Evolutionary conservation across 35 echinoderm and acorn worm species (phyloP).

Genomic region (Diadema setosum): DNA sequence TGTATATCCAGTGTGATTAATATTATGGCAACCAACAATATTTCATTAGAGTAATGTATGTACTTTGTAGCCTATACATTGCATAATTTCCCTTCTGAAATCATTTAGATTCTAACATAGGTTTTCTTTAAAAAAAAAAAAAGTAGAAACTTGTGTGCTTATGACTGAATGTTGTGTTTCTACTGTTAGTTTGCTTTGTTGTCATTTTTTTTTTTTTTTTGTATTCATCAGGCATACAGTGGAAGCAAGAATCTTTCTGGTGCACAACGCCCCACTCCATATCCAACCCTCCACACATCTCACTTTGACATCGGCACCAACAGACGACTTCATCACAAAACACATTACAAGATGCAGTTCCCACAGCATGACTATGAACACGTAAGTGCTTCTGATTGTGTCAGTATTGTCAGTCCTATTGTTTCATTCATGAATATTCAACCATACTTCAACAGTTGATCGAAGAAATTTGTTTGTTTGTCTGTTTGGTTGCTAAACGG

Average conservation of each 20-base stretch:
- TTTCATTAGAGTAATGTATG: not conserved
- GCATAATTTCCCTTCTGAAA: not conserved
- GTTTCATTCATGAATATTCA: not conserved
- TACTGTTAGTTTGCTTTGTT: too few species aligned
- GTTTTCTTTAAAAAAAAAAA: not conserved
- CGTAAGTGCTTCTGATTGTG: slow-evolving; percentile 44
- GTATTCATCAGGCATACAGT: slow-evolving; percentile 58
- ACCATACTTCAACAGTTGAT: not conserved
- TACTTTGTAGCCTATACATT: not conserved
- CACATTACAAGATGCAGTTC: slow-evolving; percentile 57
- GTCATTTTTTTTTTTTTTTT: not conserved
- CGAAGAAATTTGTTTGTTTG: too few species aligned
- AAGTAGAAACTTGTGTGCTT: not conserved
- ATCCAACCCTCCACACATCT: slow-evolving; percentile 82
- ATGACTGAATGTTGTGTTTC: not conserved
- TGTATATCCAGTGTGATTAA: too few species aligned
- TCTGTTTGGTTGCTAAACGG: not conserved
- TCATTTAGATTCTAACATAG: not conserved
- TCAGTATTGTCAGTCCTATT: not conserved
- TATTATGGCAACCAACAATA: too few species aligned
- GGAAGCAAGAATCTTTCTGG: slow-evolving; percentile 31
- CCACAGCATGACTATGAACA: slow-evolving; percentile 26
- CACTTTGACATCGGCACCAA: slow-evolving; percentile 91
- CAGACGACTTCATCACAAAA: slow-evolving; percentile 26
- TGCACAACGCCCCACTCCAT: slow-evolving; percentile 39